Evolutionary conservation across 2,113 vertebrate species (phyloP).

Genomic region (Caracal caracal): DNA sequence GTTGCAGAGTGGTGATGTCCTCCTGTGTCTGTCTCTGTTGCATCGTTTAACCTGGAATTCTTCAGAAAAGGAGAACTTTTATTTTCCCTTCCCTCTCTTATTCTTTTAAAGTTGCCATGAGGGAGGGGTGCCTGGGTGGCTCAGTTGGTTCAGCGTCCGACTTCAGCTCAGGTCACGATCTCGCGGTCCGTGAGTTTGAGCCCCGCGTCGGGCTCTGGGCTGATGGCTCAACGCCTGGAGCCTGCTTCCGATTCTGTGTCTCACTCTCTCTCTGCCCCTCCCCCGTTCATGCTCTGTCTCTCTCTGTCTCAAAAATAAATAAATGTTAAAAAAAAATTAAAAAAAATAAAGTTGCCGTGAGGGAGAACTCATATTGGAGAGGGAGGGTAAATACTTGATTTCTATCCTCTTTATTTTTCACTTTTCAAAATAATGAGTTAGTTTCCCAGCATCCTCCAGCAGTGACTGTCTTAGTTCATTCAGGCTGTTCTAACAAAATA

Average conservation of each 20-base stretch:
- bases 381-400: not conserved
- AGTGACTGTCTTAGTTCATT: not conserved
- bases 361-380: not conserved
- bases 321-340: too few species aligned
- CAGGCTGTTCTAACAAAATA: not conserved
- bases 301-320: too few species aligned
- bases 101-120: not conserved
- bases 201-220: too few species aligned
- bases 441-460: not conserved
- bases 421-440: not conserved
- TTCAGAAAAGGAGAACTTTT: not conserved
- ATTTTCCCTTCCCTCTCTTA: not conserved
- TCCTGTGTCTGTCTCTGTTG: not conserved
- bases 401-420: not conserved
- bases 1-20: not conserved
- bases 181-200: too few species aligned
- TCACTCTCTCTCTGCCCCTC: too few species aligned
- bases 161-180: too few species aligned
- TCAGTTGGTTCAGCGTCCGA: accelerated
- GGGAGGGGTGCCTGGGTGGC: too few species aligned
- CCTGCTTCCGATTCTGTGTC: too few species aligned
- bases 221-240: too few species aligned
- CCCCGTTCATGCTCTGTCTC: too few species aligned
- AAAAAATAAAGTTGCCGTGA: not conserved
- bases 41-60: not conserved